Evolutionary conservation across 2,797 vertebrate species (phyloP).

Genomic region (Coregonus suidteri): DNA sequence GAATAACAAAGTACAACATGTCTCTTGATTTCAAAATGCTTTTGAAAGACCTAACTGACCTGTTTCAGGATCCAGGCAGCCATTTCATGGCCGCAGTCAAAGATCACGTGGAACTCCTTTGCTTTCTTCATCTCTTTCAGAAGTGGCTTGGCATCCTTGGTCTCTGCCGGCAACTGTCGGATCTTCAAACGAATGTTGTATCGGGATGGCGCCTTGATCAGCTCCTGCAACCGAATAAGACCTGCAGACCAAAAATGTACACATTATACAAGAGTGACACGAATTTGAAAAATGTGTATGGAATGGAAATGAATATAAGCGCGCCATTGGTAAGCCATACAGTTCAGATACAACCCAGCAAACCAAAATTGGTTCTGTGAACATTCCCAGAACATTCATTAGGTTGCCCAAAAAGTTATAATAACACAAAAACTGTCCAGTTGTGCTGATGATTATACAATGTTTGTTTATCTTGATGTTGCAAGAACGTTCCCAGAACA

Average conservation of each 20-base stretch:
- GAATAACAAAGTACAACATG: not conserved
- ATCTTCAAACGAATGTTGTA: conserved; percentile 98
- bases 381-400: too few species aligned
- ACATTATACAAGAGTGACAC: not conserved
- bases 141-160: conserved; percentile 96
- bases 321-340: not conserved
- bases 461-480: too few species aligned
- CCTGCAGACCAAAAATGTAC: conserved; percentile 71
- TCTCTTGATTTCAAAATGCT: too few species aligned
- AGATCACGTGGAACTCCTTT: conserved; percentile 97
- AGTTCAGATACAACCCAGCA: not conserved
- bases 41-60: conserved; percentile 67
- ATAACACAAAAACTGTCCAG: too few species aligned
- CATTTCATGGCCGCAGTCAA: conserved; percentile 98
- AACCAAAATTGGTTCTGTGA: not conserved
- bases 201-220: conserved; percentile 97
- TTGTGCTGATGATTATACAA: too few species aligned
- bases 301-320: not conserved
- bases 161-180: conserved; percentile 93
- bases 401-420: too few species aligned
- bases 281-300: not conserved
- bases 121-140: conserved; percentile 99
- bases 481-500: too few species aligned
- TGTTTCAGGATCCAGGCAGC: conserved; percentile 97
- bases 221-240: conserved; percentile 96